Percentiles rank a stretch among this genome's conserved stretches.
Evolutionary conservation across 2,888 invertebrate genomes (phyloP).

Genomic region (Prionchulus punctatus): DNA sequence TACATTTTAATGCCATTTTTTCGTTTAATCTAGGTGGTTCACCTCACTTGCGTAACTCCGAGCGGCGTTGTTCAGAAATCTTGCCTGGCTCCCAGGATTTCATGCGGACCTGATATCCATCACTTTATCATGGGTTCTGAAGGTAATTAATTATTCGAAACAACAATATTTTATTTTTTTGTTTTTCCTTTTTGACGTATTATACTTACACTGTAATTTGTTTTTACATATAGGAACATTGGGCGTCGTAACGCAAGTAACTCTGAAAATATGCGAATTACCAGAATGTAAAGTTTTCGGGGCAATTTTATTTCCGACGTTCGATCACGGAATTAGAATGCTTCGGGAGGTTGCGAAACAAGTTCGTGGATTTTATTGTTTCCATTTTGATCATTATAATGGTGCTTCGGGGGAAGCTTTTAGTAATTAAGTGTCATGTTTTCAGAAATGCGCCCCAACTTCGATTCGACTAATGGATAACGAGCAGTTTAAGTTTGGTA

Average conservation of each 20-base stretch:
- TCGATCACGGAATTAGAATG: conserved; percentile 68
- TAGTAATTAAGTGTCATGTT: too few relatives aligned
- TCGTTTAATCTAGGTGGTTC: too few relatives aligned
- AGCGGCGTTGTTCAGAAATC: conserved; percentile 67
- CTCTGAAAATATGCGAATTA: conserved; percentile 66
- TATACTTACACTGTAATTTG: too few relatives aligned
- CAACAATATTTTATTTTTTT: too few relatives aligned
- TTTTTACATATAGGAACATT: conserved; percentile 58
- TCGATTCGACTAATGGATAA: conserved; percentile 94
- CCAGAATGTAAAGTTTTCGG: conserved; percentile 73
- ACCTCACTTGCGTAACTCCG: conserved; percentile 69
- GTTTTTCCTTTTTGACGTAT: too few relatives aligned
- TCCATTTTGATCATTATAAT: too few relatives aligned
- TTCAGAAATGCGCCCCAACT: conserved; percentile 69
- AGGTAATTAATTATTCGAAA: conserved; percentile 44
- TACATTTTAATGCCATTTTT: too few relatives aligned
- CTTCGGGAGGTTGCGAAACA: conserved; percentile 59
- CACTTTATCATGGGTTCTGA: conserved; percentile 49
- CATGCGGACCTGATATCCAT: conserved; percentile 88
- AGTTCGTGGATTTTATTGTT: too few relatives aligned
- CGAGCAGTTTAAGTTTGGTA: conserved; percentile 81
- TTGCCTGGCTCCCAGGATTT: conserved; percentile 46
- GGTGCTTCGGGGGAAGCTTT: too few relatives aligned
- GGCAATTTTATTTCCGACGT: conserved; percentile 81
- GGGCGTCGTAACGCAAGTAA: conserved; percentile 85